Evolutionary conservation across 2,888 invertebrate species (phyloP).

Genomic region (Hirtodrosophila confusa): DNA sequence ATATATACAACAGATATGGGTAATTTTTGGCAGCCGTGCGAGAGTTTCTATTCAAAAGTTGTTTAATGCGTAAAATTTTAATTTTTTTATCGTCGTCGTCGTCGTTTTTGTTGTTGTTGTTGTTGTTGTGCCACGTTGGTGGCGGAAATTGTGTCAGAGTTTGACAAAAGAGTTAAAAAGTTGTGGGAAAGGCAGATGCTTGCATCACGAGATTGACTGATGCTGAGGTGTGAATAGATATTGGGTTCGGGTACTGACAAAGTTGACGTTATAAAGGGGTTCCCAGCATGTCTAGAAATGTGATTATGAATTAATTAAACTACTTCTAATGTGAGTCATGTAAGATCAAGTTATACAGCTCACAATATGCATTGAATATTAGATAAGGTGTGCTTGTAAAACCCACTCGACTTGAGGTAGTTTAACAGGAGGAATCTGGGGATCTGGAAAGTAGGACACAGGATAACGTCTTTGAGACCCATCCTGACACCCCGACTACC

Average conservation of each 20-base stretch:
- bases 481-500: no score
- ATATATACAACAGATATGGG: slow-evolving; percentile 61
- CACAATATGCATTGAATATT: no score
- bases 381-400: no score
- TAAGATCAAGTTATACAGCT: no score
- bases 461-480: no score
- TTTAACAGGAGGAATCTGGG: no score
- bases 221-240: slow-evolving; percentile 61
- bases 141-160: slow-evolving; percentile 68
- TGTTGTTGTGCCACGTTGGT: slow-evolving; percentile 54
- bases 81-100: slow-evolving; percentile 54
- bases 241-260: slow-evolving; percentile 4
- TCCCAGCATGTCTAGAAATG: background rate
- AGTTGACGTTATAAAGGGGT: slow-evolving; percentile 8
- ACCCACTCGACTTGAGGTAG: no score
- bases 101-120: slow-evolving; percentile 28
- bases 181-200: slow-evolving; percentile 67
- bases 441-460: no score
- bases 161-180: slow-evolving; percentile 77
- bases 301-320: slow-evolving; percentile 29
- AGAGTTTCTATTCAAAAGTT: slow-evolving; percentile 59
- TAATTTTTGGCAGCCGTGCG: slow-evolving; percentile 64
- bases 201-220: slow-evolving; percentile 36
- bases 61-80: slow-evolving; percentile 75
- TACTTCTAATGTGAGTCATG: background rate